phyloP scores from a whole-genome alignment of 1,140 invertebrate species.

The Aphidius ervi region DNA sequence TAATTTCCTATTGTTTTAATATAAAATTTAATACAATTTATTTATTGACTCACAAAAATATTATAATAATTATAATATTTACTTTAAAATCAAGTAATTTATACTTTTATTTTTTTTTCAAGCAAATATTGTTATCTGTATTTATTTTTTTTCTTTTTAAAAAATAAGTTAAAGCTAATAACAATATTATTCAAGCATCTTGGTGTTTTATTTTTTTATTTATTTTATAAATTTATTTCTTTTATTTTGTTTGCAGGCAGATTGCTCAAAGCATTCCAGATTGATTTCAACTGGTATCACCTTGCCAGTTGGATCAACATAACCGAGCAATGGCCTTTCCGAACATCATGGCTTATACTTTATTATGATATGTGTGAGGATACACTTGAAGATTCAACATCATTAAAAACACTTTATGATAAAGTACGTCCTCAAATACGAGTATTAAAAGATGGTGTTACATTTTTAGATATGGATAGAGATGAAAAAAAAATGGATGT shows the following conservation, averaged over 20 bases:
- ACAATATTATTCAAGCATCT: background rate
- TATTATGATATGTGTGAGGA: conserved; percentile 89
- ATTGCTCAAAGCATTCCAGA: conserved; percentile 94
- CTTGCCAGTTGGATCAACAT: conserved; percentile 96
- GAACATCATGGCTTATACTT: conserved; percentile 95
- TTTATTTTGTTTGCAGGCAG: conserved; percentile 62
- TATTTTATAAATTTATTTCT: too few relatives aligned
- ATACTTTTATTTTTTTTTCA: background rate
- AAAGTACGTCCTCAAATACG: conserved; percentile 81
- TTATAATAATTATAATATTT: too few relatives aligned
- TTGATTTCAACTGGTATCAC: conserved; percentile 98
- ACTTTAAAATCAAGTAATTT: background rate
- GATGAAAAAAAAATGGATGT: conserved; percentile 93
- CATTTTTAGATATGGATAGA: conserved; percentile 84
- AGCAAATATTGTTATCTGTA: background rate
- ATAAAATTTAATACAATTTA: conserved; percentile 8
- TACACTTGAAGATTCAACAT: conserved; percentile 77
- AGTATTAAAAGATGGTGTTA: conserved; percentile 80
- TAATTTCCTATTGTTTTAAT: background rate
- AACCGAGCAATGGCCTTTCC: conserved; percentile 97
- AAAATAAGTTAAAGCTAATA: too few relatives aligned
- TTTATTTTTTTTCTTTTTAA: background rate
- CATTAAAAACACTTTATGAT: conserved; percentile 86
- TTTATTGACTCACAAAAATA: background rate
- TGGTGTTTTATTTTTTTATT: conserved; percentile 4